Conservation (phyloP, 2,888 invertebrate species). For the Geophilus truncorum region DNA sequence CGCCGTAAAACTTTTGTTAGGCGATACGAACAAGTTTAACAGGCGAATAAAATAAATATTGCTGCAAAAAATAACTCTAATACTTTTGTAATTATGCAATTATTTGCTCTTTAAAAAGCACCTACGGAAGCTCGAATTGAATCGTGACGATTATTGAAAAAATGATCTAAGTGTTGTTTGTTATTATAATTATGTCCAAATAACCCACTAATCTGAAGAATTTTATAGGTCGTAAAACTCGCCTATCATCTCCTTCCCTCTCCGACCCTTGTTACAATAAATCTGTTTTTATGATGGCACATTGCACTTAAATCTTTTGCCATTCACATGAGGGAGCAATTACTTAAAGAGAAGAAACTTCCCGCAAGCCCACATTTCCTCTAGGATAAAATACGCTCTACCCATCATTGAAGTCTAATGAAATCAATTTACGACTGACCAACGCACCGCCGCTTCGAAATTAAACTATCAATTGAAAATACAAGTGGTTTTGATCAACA, state of each 20-base stretch:
- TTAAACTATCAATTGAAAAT: not conserved
- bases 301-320: slow-evolving; percentile 27
- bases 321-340: slow-evolving; percentile 27
- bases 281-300: slow-evolving; percentile 28
- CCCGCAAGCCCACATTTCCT: slow-evolving; percentile 24
- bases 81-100: too few species aligned
- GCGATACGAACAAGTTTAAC: too few species aligned
- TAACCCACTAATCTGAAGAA: slow-evolving; percentile 22
- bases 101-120: not conserved
- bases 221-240: slow-evolving; percentile 27
- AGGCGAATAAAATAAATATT: too few species aligned
- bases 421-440: slow-evolving; percentile 25
- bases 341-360: slow-evolving; percentile 27
- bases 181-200: slow-evolving; percentile 28
- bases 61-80: too few species aligned
- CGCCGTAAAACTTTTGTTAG: not conserved
- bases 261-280: slow-evolving; percentile 27
- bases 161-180: not conserved
- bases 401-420: not conserved
- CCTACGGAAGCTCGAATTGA: not conserved
- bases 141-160: not conserved
- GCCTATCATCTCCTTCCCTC: slow-evolving; percentile 28
- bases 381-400: slow-evolving; percentile 1
- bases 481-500: not conserved
- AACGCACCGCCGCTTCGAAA: not conserved